Conservation (phyloP, 2,113 vertebrate species). For the Brevimyrus niger region DNA sequence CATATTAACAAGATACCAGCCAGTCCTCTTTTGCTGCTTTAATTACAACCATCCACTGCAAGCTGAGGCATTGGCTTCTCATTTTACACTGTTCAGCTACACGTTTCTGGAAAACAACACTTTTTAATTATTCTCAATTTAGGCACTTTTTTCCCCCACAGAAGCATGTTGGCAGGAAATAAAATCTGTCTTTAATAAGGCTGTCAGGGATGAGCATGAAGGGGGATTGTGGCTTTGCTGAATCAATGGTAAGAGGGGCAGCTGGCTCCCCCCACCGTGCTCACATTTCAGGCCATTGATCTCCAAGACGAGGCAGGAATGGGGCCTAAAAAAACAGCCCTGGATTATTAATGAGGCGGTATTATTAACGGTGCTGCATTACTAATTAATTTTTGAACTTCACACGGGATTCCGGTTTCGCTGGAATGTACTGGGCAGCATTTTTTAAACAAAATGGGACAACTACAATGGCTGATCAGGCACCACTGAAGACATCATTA, state of each 20-base stretch:
- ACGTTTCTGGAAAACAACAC: neutral
- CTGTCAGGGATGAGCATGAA: neutral
- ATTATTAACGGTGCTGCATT: constrained; percentile 2
- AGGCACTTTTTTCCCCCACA: neutral
- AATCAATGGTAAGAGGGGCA: no score
- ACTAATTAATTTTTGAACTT: constrained; percentile 13
- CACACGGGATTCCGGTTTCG: neutral
- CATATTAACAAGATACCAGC: neutral
- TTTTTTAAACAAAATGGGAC: neutral
- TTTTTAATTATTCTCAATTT: neutral
- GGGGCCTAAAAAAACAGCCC: neutral
- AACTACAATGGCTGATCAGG: neutral
- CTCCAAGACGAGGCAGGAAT: neutral
- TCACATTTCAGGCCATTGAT: neutral
- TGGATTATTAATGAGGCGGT: constrained; percentile 16
- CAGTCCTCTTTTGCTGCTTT: neutral
- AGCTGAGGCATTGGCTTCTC: neutral
- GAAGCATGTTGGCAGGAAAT: neutral
- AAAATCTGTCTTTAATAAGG: neutral
- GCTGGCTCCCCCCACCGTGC: neutral
- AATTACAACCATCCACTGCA: neutral
- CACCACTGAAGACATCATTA: neutral
- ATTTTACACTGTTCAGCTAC: neutral
- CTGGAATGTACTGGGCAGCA: neutral
- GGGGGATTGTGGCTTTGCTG: neutral